These are phyloP conservation scores for Mongoloraphidia duomilia DNA, from an alignment of 2,888 invertebrate species.

Conservation along the genomic window DNA sequence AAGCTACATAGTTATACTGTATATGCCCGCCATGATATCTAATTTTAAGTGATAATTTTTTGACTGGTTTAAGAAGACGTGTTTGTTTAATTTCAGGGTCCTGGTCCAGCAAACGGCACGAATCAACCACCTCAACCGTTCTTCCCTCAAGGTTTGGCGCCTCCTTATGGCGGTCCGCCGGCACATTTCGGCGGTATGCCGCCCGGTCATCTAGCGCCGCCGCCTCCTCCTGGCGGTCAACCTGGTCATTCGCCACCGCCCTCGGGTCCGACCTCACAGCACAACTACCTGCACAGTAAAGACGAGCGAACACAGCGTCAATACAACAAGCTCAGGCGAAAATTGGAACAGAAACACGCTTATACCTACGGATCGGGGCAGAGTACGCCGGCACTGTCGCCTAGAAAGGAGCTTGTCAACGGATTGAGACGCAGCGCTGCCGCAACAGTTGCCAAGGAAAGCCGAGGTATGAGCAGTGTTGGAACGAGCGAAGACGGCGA, in stretches of 20 bases:
- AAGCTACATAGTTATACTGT: conserved; percentile 14
- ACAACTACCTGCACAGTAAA: conserved; percentile 38
- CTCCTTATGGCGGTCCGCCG: conserved; percentile 31
- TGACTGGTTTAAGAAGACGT: too few relatives aligned
- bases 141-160: conserved; percentile 39
- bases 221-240: conserved; percentile 34
- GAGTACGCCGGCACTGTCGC: conserved; percentile 50
- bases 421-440: conserved; percentile 29
- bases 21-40: conserved; percentile 17
- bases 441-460: conserved; percentile 23
- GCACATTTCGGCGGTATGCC: conserved; percentile 35
- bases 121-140: conserved; percentile 55
- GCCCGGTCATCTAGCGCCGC: conserved; percentile 45
- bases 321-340: conserved; percentile 60
- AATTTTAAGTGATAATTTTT: neutral
- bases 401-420: conserved; percentile 50
- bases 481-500: conserved; percentile 72
- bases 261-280: conserved; percentile 6
- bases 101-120: conserved; percentile 55
- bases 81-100: conserved; percentile 37
- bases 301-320: conserved; percentile 68
- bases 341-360: conserved; percentile 51
- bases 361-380: conserved; percentile 29
- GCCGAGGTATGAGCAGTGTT: conserved; percentile 38
- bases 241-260: conserved; percentile 48